A percentile compares a stretch with the other conserved stretches of the same genome.
phyloP scores from a whole-genome alignment of 2,797 vertebrate species.

The Rhinatrema bivittatum region DNA sequence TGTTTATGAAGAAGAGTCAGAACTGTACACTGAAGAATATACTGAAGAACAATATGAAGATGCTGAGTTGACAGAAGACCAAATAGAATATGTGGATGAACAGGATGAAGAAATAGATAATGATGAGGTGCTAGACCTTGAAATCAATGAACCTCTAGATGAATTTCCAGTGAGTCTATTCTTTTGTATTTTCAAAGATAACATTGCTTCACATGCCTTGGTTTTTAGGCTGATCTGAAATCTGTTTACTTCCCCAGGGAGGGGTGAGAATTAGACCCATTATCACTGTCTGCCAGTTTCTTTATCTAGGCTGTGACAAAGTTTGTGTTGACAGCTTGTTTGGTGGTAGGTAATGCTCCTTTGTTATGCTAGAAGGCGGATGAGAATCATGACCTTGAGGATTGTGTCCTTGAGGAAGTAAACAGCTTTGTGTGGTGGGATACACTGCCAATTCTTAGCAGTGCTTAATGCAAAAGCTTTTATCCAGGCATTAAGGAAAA shows the following conservation, averaged over 20 bases:
- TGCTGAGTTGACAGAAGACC: slow-evolving; percentile 63
- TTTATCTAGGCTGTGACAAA: slow-evolving; percentile 89
- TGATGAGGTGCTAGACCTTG: slow-evolving; percentile 90
- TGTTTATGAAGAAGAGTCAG: slow-evolving; percentile 58
- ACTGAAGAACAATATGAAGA: slow-evolving; percentile 65
- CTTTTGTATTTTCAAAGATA: slow-evolving; percentile 63
- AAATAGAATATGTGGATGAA: slow-evolving; percentile 71
- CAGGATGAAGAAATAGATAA: slow-evolving; percentile 67
- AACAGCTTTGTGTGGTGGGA: slow-evolving; percentile 82
- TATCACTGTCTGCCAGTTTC: slow-evolving; percentile 86
- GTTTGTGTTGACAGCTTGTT: slow-evolving; percentile 96
- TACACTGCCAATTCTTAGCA: slow-evolving; percentile 77
- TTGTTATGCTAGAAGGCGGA: slow-evolving; percentile 70
- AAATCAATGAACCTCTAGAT: slow-evolving; percentile 90
- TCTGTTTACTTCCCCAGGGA: slow-evolving; percentile 70
- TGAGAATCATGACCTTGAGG: slow-evolving; percentile 86
- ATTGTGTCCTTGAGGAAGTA: slow-evolving; percentile 75
- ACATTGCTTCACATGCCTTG: slow-evolving; percentile 51
- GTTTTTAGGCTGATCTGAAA: slow-evolving; percentile 66
- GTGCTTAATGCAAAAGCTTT: slow-evolving; percentile 89
- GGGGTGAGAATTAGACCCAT: slow-evolving; percentile 74
- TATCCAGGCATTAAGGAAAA: slow-evolving; percentile 83
- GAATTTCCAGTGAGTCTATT: slow-evolving; percentile 88
- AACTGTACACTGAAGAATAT: slow-evolving; percentile 60
- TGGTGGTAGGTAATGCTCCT: slow-evolving; percentile 74